phyloP scores from a whole-genome alignment of 2,113 vertebrate species.

The Cyphomyrus plagiostoma region DNA sequence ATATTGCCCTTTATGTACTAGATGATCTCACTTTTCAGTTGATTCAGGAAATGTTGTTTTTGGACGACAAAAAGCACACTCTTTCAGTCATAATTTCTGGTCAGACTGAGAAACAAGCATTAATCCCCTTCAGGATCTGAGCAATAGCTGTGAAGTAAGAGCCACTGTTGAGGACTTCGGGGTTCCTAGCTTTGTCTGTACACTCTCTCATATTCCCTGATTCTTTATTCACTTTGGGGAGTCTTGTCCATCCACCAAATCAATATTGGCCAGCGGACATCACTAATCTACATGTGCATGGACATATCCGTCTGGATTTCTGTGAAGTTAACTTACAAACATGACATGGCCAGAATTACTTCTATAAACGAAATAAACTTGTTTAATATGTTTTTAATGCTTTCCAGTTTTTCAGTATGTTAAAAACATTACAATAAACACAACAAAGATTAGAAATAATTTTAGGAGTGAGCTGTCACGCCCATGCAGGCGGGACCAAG shows the following conservation, averaged over 20 bases:
- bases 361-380: background rate
- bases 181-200: background rate
- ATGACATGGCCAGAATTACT: background rate
- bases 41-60: background rate
- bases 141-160: constrained; percentile 4
- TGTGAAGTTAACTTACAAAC: background rate
- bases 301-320: background rate
- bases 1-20: background rate
- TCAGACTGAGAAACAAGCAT: constrained; percentile 7
- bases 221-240: background rate
- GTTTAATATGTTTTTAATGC: background rate
- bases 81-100: constrained; percentile 9
- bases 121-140: background rate
- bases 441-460: background rate
- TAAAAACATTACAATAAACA: background rate
- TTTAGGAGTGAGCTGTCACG: background rate
- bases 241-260: background rate
- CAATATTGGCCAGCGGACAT: background rate
- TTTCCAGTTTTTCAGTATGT: background rate
- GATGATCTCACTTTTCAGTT: background rate
- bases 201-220: background rate
- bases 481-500: too few relatives aligned
- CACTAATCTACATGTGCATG: background rate
- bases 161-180: background rate
- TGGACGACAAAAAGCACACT: background rate